Evolutionary conservation across 2,113 vertebrate species (phyloP).

Genomic region (Mobula hypostoma): DNA sequence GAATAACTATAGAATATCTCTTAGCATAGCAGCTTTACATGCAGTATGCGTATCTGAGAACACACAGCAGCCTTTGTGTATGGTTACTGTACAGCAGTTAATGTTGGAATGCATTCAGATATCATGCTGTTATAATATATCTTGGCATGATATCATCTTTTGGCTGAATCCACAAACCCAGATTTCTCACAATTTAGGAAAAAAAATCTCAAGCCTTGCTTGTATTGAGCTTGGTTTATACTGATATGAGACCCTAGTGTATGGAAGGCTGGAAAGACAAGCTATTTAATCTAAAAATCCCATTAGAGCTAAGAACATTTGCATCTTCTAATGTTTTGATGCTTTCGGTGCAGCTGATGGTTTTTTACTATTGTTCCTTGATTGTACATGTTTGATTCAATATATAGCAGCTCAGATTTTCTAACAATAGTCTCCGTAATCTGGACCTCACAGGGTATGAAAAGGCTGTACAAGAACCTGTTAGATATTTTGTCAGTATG

Average conservation of each 20-base stretch:
- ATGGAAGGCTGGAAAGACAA: constrained; percentile 35
- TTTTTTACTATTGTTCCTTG: background rate
- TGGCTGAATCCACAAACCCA: constrained; percentile 53
- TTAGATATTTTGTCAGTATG: constrained; percentile 29
- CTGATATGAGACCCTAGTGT: background rate
- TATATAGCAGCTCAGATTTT: background rate
- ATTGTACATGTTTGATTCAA: background rate
- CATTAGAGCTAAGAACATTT: constrained; percentile 40
- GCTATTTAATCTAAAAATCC: constrained; percentile 39
- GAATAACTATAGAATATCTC: constrained; percentile 50
- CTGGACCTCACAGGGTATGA: background rate
- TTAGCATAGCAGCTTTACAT: constrained; percentile 59
- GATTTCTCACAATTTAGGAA: constrained; percentile 44
- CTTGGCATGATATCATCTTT: constrained; percentile 54
- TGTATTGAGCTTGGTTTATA: constrained; percentile 24
- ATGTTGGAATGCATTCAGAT: constrained; percentile 53
- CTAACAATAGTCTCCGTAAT: background rate
- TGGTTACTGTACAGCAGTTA: constrained; percentile 52
- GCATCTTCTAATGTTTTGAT: constrained; percentile 5
- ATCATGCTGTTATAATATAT: constrained; percentile 55
- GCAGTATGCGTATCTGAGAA: constrained; percentile 56
- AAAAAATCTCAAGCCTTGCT: background rate
- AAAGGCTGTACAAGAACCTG: background rate
- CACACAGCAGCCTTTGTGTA: constrained; percentile 55
- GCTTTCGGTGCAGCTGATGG: background rate